Percentiles rank a stretch among this genome's conserved stretches.
Conservation (phyloP, 2,888 invertebrate species). For the Colletes collaris region DNA sequence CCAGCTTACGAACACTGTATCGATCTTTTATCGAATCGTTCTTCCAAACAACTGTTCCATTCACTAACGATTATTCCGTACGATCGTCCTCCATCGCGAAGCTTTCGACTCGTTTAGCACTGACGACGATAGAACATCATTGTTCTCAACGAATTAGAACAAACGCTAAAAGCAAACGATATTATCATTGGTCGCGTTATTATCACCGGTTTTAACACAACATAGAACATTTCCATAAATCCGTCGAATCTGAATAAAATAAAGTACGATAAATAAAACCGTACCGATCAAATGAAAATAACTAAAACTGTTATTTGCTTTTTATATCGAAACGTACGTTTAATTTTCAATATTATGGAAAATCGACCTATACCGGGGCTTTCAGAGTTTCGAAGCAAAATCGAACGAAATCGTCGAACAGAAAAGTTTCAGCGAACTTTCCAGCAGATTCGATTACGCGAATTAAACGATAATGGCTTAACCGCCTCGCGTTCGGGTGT, state of each 20-base stretch:
- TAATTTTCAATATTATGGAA: too few relatives aligned
- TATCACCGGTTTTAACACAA: too few relatives aligned
- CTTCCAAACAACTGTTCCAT: background rate
- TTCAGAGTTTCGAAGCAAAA: background rate
- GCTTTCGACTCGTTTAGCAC: background rate
- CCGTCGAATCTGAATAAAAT: background rate
- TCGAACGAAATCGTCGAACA: background rate
- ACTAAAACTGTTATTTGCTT: background rate
- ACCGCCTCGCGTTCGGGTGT: background rate
- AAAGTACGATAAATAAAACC: background rate
- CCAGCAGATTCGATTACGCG: background rate
- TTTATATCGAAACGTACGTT: background rate
- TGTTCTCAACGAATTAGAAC: background rate
- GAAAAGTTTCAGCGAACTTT: background rate
- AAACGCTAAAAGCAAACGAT: background rate
- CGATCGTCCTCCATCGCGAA: background rate
- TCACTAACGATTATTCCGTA: background rate
- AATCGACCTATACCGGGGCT: too few relatives aligned
- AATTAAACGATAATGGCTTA: background rate
- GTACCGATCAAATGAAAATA: background rate
- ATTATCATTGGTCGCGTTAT: background rate
- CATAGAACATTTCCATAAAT: too few relatives aligned
- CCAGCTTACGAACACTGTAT: slow-evolving; percentile 1
- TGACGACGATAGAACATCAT: background rate
- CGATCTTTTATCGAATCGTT: slow-evolving; percentile 15